phyloP scores from a whole-genome alignment of 2,797 vertebrate genomes.

The Poeciliopsis paucimaculata region DNA sequence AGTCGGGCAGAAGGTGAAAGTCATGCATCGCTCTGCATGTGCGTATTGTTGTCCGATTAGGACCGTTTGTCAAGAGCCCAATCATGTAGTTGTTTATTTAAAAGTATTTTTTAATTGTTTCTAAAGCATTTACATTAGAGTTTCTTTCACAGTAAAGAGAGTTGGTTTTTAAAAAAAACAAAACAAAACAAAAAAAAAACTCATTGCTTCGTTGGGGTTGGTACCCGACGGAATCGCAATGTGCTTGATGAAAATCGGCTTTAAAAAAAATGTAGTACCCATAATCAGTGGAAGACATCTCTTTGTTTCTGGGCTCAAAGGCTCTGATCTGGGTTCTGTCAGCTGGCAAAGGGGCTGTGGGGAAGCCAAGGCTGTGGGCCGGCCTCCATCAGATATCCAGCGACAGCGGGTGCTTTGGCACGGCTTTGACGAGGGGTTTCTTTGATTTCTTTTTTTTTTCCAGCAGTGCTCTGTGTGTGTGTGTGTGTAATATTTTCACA shows the following conservation, averaged over 20 bases:
- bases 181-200: not conserved
- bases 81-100: slow-evolving; percentile 3
- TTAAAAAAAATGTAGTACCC: slow-evolving; percentile 37
- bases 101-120: slow-evolving; percentile 6
- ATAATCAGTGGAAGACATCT: slow-evolving; percentile 52
- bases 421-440: slow-evolving; percentile 36
- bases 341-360: slow-evolving; percentile 41
- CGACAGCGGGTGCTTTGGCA: slow-evolving; percentile 35
- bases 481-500: slow-evolving; percentile 9
- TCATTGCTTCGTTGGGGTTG: slow-evolving; percentile 41
- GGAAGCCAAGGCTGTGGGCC: slow-evolving; percentile 52
- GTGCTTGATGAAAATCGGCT: slow-evolving; percentile 43
- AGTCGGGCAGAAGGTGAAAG: slow-evolving; percentile 40
- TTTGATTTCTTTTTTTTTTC: slow-evolving; percentile 25
- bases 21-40: slow-evolving; percentile 22
- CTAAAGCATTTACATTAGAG: slow-evolving; percentile 34
- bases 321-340: slow-evolving; percentile 50
- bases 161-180: slow-evolving; percentile 25
- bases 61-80: slow-evolving; percentile 54
- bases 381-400: slow-evolving; percentile 50
- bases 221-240: slow-evolving; percentile 37
- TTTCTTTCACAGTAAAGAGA: slow-evolving; percentile 44
- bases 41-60: slow-evolving; percentile 43
- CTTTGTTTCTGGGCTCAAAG: slow-evolving; percentile 53
- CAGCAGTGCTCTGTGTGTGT: not conserved